A percentile compares a stretch with the other conserved stretches of the same genome.
Evolutionary conservation across 1,140 invertebrate genomes (phyloP).

Genomic region (Streblospio benedicti): DNA sequence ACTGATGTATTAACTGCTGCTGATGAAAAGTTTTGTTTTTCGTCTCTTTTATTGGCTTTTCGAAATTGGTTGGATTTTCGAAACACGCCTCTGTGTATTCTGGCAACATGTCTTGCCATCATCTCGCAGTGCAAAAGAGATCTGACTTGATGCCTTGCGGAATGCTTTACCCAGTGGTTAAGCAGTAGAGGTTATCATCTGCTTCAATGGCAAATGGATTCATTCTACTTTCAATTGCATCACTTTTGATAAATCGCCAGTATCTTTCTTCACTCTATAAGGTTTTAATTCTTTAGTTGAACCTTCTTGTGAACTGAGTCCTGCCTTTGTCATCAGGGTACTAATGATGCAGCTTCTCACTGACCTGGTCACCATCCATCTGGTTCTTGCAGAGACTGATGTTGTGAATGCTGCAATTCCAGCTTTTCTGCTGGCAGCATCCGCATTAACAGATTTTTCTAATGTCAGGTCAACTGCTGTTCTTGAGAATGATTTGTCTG

Average conservation of each 20-base stretch:
- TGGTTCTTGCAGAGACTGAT: neutral
- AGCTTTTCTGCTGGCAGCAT: constrained; percentile 18
- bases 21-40: too few species aligned
- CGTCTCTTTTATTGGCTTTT: too few species aligned
- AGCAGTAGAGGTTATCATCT: neutral
- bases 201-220: neutral
- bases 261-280: neutral
- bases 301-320: neutral
- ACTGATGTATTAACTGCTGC: too few species aligned
- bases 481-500: constrained; percentile 13
- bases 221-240: too few species aligned
- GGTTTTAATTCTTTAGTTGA: neutral
- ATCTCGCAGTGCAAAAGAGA: too few species aligned
- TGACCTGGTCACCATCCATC: constrained; percentile 20
- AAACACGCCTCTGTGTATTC: too few species aligned
- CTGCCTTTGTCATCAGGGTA: neutral
- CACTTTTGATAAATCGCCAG: neutral
- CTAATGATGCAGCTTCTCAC: neutral
- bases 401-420: constrained; percentile 13
- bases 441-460: constrained; percentile 22
- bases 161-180: neutral
- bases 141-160: neutral
- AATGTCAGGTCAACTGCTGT: constrained; percentile 19
- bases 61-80: too few species aligned
- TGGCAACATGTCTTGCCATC: too few species aligned